Evolutionary conservation across 2,113 vertebrate genomes (phyloP), one percentile per base, ranked within the genome.

Genomic region (Vidua macroura): DNA sequence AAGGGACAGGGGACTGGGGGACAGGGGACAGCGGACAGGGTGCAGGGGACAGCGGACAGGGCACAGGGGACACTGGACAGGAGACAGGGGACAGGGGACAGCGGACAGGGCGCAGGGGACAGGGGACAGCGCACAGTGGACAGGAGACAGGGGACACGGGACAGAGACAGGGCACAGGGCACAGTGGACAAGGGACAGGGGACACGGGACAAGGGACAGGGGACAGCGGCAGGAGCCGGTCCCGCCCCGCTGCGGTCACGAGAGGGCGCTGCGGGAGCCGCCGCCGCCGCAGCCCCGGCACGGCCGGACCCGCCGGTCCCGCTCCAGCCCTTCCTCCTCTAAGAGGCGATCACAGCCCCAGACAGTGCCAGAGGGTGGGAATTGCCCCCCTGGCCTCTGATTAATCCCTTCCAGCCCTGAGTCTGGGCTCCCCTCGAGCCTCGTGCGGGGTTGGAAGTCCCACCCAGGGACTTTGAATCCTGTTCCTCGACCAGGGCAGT

Each of bases 401-500:
- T 41, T 66, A 33, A 3, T 9, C 58, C 37, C 37, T 30, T 12
- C 4, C 14, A 10, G 56, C 76, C n/a, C 67, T 8, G 13, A 53
- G 24, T 1, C n/a, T 30, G 49, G 23, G 37, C 6, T 66, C 25
- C 13, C 25, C 23, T 7, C 2, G 2, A 5, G 8, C 11, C 31
- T 19, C 7, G 2, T 3, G 2, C 0, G 27, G 27, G 31, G 20
- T 11, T 39, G 68, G 22, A 17, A 4, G 20, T 44, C 8, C 24
- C 2, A 0, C 44, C 2, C 10, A 0, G 12, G 33, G 27, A 6
- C 20, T 60, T 30, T 19, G 23, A 1, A 27, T 23, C 39, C 20
- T 31, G 0, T 11, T 17, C 33, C 23, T 1, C 7, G 24, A 3
- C 3, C 39, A 2, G 22, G 21, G 49, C 28, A 10, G 18, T 4